Percentiles rank a stretch among this genome's conserved stretches.
Conservation (phyloP, 2,888 invertebrate genomes). For the Noctua pronuba region DNA sequence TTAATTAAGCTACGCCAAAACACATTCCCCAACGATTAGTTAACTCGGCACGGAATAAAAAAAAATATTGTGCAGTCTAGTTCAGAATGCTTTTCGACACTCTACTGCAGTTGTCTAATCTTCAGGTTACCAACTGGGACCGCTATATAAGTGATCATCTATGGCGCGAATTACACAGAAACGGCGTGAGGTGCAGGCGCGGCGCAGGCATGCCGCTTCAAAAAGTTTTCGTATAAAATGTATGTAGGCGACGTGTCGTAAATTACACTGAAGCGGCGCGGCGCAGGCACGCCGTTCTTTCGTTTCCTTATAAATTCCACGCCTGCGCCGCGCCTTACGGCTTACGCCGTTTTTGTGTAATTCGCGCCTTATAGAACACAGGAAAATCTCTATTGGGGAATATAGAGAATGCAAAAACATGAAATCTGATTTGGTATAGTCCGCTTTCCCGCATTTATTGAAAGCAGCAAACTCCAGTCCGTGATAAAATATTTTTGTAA, state of each 20-base stretch:
- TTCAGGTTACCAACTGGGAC: conserved; percentile 20
- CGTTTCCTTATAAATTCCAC: too few species aligned
- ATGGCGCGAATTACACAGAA: too few species aligned
- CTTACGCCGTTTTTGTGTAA: too few species aligned
- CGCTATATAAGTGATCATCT: not conserved
- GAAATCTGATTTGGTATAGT: conserved; percentile 17
- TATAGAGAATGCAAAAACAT: conserved; percentile 2
- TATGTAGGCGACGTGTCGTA: too few species aligned
- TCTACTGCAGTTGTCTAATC: not conserved
- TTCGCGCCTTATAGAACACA: not conserved
- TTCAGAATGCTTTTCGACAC: not conserved
- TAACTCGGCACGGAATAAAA: not conserved
- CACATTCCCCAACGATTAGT: not conserved
- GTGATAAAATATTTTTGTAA: not conserved
- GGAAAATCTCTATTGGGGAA: not conserved
- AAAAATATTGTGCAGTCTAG: not conserved
- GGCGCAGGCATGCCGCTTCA: too few species aligned
- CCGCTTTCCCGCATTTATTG: conserved; percentile 6
- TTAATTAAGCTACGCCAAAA: not conserved
- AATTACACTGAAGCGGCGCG: too few species aligned
- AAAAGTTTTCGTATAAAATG: too few species aligned
- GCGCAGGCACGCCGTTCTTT: too few species aligned
- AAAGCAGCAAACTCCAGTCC: not conserved
- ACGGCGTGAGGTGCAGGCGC: too few species aligned
- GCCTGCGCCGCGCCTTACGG: too few species aligned